A percentile compares a stretch with the other conserved stretches of the same genome.
Conservation (phyloP, 2,113 vertebrate species). For the Pelobates fuscus region DNA sequence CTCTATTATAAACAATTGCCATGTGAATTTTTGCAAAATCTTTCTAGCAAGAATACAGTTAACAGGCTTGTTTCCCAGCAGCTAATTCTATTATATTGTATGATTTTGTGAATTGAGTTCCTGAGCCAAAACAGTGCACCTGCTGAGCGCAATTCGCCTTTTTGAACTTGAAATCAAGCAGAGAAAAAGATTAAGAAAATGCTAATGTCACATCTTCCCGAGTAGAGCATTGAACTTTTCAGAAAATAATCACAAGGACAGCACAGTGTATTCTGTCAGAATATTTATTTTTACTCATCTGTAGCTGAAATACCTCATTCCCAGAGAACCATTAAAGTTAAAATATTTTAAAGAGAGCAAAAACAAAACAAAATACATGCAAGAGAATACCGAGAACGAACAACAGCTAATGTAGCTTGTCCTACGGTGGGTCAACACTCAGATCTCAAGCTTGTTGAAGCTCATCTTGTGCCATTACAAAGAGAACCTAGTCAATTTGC, state of each 20-base stretch:
- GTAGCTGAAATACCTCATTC: constrained; percentile 9
- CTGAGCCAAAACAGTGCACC: constrained; percentile 17
- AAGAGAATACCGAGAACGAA: too few relatives aligned
- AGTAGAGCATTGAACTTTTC: constrained; percentile 14
- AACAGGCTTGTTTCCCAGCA: neutral
- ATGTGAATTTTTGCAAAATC: neutral
- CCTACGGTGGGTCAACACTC: too few relatives aligned
- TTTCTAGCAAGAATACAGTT: constrained; percentile 5
- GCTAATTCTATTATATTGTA: constrained; percentile 17
- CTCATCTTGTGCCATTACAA: too few relatives aligned
- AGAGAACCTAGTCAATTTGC: too few relatives aligned
- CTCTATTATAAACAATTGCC: neutral
- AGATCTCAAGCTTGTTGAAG: too few relatives aligned
- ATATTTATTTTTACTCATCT: constrained; percentile 18
- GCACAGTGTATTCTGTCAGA: constrained; percentile 6
- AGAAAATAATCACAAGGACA: constrained; percentile 23
- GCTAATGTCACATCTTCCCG: constrained; percentile 28
- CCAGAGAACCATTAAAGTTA: too few relatives aligned
- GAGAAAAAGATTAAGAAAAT: constrained; percentile 45
- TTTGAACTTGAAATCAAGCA: constrained; percentile 44
- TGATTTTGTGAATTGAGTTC: constrained; percentile 10
- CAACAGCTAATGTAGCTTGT: too few relatives aligned
- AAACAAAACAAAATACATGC: too few relatives aligned
- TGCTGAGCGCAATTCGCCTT: constrained; percentile 41
- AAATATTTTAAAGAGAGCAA: too few relatives aligned